These are phyloP conservation scores for Osmerus mordax DNA, from an alignment of 2,113 vertebrate genomes.

Conservation along the genomic window DNA sequence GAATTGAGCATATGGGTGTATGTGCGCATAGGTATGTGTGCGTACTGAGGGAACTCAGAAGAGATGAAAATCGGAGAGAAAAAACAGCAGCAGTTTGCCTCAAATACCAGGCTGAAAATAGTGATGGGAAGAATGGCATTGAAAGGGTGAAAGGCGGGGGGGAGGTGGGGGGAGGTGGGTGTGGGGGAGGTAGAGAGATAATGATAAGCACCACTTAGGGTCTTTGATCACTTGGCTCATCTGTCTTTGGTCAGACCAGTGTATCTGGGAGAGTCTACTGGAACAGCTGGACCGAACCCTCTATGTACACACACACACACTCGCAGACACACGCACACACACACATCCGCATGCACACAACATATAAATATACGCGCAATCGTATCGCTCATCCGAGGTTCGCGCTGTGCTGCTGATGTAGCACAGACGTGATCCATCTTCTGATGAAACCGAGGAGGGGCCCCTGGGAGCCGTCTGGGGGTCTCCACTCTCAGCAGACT, in stretches of 20 bases:
- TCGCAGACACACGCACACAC: conserved; percentile 16
- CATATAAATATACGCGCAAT: background rate
- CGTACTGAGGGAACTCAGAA: background rate
- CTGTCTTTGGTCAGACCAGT: conserved; percentile 54
- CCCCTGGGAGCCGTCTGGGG: background rate
- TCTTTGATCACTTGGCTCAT: conserved; percentile 67
- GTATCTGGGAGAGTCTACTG: conserved; percentile 59
- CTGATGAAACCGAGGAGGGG: background rate
- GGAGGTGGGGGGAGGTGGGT: background rate
- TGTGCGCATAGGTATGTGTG: background rate
- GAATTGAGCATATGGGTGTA: background rate
- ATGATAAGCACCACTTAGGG: conserved; percentile 67
- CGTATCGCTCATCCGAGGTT: conserved; percentile 15
- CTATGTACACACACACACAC: background rate
- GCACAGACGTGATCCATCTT: conserved; percentile 32
- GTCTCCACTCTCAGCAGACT: conserved; percentile 6
- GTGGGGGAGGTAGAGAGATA: conserved; percentile 40
- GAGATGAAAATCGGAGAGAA: background rate
- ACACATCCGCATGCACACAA: conserved; percentile 1
- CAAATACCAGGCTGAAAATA: background rate
- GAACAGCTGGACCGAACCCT: background rate
- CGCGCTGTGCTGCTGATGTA: conserved; percentile 27
- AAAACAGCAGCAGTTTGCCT: background rate
- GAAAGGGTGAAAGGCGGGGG: background rate
- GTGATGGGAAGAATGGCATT: background rate